Evolutionary conservation across 2,113 vertebrate species (phyloP), one percentile per base, ranked within the genome.

Genomic region (Pluvianellus socialis): DNA sequence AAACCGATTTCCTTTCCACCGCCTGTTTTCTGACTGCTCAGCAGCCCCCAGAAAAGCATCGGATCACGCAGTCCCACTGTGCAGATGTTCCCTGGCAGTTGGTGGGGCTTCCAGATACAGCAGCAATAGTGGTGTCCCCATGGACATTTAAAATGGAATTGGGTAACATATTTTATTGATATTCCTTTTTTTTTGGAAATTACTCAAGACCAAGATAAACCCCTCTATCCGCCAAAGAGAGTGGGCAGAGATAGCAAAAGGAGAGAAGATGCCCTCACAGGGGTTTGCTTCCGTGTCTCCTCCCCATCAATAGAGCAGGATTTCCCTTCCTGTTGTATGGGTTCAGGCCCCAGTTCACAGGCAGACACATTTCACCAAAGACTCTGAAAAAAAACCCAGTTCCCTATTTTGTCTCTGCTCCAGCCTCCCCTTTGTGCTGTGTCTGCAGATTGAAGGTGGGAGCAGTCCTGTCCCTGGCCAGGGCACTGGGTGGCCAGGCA

Each of bases 341-440:
- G 35, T 7, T 40, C 30, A 35, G n/a, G 17, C 0, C 2, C 24
- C 47, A 68, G 4, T 6, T 50, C 55, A 27, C 1, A 3, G 18
- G 6, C 19, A 27, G n/a, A 80, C 32, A 72, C 14, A 68, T 22
- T 45, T 49, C 45, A 72, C 35, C 2, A 6, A 73, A 71, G 50
- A 62, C 28, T 52, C 42, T 47, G 33, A 47, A 67, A 40, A 55
- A 33, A 0, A 0, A 0, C 4, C 13, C 1, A 1, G 2, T 66
- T 58, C 67, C 20, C n/a, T 17, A 3, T 17, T 20, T 61, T 27
- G 33, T 27, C 47, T 81, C 38, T 3, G 5, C 12, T 90, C 32
- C 56, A 71, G 44, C 28, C 28, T 75, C 68, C 33, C 12, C 23
- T 42, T 33, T 1, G 1, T 62, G 56, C 66, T 12, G 12, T 38